Conservation (phyloP, 2,888 invertebrate genomes). For the Callyntrura guangdongensis region DNA sequence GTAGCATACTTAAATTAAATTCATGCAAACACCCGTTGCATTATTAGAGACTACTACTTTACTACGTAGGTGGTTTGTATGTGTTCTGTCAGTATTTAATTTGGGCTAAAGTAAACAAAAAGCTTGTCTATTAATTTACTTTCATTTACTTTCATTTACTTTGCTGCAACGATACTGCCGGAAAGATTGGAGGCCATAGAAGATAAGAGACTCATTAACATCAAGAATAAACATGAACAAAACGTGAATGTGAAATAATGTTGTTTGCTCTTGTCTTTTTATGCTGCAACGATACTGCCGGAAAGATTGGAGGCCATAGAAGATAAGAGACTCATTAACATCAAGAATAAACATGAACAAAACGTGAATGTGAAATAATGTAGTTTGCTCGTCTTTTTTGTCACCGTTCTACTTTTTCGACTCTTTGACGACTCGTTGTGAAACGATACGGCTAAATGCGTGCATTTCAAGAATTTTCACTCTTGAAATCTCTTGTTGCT, state of each 20-base stretch:
- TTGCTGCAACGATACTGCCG: background rate
- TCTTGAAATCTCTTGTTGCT: constrained; percentile 30
- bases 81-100: constrained; percentile 16
- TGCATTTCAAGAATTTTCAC: constrained; percentile 53
- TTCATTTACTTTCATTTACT: constrained; percentile 1
- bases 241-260: constrained; percentile 29
- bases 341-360: background rate
- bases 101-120: constrained; percentile 7
- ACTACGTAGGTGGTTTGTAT: background rate
- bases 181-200: constrained; percentile 3
- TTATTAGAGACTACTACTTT: background rate
- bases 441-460: background rate
- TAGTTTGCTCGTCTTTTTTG: constrained; percentile 28
- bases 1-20: background rate
- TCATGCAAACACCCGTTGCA: background rate
- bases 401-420: background rate
- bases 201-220: constrained; percentile 4
- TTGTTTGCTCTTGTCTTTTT: constrained; percentile 38
- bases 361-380: constrained; percentile 29
- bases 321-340: constrained; percentile 4
- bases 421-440: background rate
- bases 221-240: background rate
- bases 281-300: background rate
- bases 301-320: constrained; percentile 3
- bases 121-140: constrained; percentile 14